Conservation (phyloP, 2,888 invertebrate genomes). For the Aromia moschata region DNA sequence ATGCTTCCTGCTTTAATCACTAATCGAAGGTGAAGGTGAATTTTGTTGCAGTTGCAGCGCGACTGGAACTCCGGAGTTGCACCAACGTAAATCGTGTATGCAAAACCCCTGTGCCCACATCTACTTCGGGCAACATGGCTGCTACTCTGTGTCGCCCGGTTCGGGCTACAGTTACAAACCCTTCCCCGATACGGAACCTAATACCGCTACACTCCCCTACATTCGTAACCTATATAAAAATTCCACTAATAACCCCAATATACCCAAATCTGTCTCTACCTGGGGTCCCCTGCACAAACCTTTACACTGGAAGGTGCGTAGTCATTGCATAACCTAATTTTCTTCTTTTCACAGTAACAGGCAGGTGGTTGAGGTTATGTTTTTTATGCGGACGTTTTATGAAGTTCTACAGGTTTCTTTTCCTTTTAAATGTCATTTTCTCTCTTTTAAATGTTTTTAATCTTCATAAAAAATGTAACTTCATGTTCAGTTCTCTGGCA, state of each 20-base stretch:
- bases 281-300: constrained; percentile 73
- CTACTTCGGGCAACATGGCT: constrained; percentile 62
- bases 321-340: constrained; percentile 25
- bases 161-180: constrained; percentile 52
- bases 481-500: neutral
- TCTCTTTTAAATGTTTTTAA: too few relatives aligned
- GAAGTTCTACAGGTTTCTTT: too few relatives aligned
- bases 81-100: constrained; percentile 63
- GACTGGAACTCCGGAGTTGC: constrained; percentile 66
- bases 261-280: constrained; percentile 71
- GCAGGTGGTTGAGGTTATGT: constrained; percentile 1
- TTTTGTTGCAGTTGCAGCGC: constrained; percentile 63
- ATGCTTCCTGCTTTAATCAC: constrained; percentile 34
- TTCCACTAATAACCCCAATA: constrained; percentile 61
- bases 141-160: constrained; percentile 61
- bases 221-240: constrained; percentile 63
- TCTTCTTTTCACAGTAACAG: neutral
- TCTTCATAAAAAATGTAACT: neutral
- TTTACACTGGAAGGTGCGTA: constrained; percentile 72
- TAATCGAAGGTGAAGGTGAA: constrained; percentile 45
- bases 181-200: constrained; percentile 58
- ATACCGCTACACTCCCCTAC: constrained; percentile 63
- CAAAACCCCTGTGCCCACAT: constrained; percentile 60
- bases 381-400: neutral
- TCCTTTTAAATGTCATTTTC: too few relatives aligned